Percentiles rank a stretch among this genome's conserved stretches.
Conservation (phyloP, 2,888 invertebrate species). For the Protodeltote pygarga region DNA sequence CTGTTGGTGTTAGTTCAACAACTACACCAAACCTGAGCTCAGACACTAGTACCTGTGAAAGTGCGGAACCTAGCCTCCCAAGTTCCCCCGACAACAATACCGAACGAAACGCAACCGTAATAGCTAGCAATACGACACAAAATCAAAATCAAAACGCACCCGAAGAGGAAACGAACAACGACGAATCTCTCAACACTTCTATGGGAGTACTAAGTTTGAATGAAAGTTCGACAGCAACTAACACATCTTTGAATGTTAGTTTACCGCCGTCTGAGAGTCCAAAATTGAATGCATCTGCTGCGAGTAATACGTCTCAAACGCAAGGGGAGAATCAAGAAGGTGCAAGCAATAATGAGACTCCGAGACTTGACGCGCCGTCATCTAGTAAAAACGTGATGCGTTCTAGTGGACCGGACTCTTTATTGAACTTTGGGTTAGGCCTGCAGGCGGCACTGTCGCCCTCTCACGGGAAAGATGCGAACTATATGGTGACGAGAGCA, state of each 20-base stretch:
- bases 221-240: slow-evolving; percentile 81
- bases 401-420: slow-evolving; percentile 72
- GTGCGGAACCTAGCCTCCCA: slow-evolving; percentile 91
- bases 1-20: slow-evolving; percentile 87
- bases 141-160: slow-evolving; percentile 44
- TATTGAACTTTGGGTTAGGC: slow-evolving; percentile 74
- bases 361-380: slow-evolving; percentile 68
- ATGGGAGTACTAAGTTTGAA: slow-evolving; percentile 78
- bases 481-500: slow-evolving; percentile 60
- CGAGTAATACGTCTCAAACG: slow-evolving; percentile 53
- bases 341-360: slow-evolving; percentile 60
- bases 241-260: slow-evolving; percentile 78
- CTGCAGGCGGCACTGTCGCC: slow-evolving; percentile 78
- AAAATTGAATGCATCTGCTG: slow-evolving; percentile 60
- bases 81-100: slow-evolving; percentile 86
- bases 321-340: slow-evolving; percentile 60
- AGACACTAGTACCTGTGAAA: slow-evolving; percentile 90
- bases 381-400: slow-evolving; percentile 65
- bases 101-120: slow-evolving; percentile 48
- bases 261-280: slow-evolving; percentile 78
- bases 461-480: slow-evolving; percentile 71
- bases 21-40: slow-evolving; percentile 91
- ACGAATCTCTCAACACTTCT: slow-evolving; percentile 69
- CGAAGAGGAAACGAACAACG: slow-evolving; percentile 62
- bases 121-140: slow-evolving; percentile 48